Percentiles rank a stretch among this genome's conserved stretches.
Conservation (phyloP, 2,797 vertebrate genomes). For the Microctenopoma steveboyesi region DNA sequence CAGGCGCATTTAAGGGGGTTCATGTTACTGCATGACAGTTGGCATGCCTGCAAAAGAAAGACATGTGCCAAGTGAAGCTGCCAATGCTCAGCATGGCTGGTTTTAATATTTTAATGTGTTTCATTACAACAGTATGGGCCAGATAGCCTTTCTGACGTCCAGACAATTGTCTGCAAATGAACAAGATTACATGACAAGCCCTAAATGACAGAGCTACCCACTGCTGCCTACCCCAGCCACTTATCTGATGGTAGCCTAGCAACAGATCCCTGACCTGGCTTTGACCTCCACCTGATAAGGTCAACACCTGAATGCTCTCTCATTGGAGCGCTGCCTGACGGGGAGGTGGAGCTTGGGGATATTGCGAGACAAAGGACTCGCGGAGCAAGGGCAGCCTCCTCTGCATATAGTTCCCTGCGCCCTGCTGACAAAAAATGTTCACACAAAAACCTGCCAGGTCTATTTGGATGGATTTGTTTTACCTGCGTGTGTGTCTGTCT, state of each 20-base stretch:
- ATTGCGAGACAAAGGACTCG: constrained; percentile 79
- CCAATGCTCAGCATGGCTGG: constrained; percentile 79
- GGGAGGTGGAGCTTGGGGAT: constrained; percentile 80
- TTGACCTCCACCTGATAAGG: constrained; percentile 89
- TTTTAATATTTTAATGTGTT: constrained; percentile 89
- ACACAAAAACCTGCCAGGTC: constrained; percentile 63
- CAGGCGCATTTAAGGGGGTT: constrained; percentile 74
- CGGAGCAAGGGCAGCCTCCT: constrained; percentile 77
- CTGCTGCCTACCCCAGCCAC: constrained; percentile 79
- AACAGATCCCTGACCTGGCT: constrained; percentile 88
- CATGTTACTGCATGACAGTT: constrained; percentile 80
- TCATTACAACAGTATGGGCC: constrained; percentile 85
- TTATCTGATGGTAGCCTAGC: constrained; percentile 89
- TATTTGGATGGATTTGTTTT: constrained; percentile 49
- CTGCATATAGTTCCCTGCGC: constrained; percentile 74
- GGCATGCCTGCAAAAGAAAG: constrained; percentile 77
- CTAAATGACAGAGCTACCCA: constrained; percentile 83
- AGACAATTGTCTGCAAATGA: constrained; percentile 87
- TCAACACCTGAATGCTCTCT: constrained; percentile 88
- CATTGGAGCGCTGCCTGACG: constrained; percentile 81
- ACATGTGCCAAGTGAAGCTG: constrained; percentile 76
- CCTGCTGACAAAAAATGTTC: constrained; percentile 67
- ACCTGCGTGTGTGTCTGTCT: constrained; percentile 23
- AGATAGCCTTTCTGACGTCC: constrained; percentile 86
- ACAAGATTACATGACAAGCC: constrained; percentile 87